Conservation (phyloP, 1,140 invertebrate species). For the Spodoptera litura region DNA sequence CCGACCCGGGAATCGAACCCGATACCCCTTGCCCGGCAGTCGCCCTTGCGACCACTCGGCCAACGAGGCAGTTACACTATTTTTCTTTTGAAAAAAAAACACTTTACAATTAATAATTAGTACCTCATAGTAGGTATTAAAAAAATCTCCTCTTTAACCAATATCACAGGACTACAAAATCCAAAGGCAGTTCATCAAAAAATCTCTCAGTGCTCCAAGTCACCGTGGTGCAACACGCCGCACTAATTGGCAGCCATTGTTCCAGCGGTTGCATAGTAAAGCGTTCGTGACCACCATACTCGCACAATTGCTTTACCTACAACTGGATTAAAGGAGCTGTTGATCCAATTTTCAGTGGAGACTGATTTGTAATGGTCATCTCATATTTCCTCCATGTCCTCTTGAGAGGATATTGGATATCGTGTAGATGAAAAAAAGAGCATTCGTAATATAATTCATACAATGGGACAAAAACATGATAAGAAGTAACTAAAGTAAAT, state of each 20-base stretch:
- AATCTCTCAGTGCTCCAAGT: conserved; percentile 2
- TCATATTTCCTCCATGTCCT: no score
- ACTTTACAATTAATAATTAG: no score
- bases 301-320: conserved; percentile 23
- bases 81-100: no score
- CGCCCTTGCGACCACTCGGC: no score
- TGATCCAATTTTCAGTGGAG: not conserved
- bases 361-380: not conserved
- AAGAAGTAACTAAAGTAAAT: no score
- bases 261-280: conserved; percentile 46
- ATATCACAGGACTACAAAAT: not conserved
- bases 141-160: no score
- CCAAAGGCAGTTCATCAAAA: conserved; percentile 8
- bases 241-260: conserved; percentile 57
- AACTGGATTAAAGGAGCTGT: conserved; percentile 12
- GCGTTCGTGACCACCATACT: conserved; percentile 55
- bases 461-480: not conserved
- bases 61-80: no score
- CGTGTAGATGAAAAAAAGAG: no score
- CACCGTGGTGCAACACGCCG: conserved; percentile 41
- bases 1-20: no score
- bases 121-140: no score
- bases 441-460: not conserved
- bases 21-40: no score
- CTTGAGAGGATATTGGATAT: no score